Base-by-base conservation (phyloP, 1,140 invertebrate genomes). In the Apis laboriosa region DNA sequence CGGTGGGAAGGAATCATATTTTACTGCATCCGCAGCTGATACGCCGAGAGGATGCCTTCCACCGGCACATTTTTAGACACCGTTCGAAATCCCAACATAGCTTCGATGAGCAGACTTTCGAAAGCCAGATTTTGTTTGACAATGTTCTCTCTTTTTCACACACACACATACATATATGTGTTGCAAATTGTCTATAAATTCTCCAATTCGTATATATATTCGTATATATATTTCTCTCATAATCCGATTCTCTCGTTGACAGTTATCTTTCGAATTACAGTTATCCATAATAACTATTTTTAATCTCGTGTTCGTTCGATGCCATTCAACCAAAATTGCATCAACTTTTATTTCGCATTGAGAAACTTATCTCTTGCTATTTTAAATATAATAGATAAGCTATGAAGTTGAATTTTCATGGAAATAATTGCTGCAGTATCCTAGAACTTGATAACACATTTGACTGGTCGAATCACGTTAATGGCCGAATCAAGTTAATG, bases 1-100 rank as follows among this genome's bases (percentile, higher is more conserved):
- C 51, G 24, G 24, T 1, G 60, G 19, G 21, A 43, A 61, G 64
- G 76, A n/a, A 21, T 78, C 76, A 51, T 55, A 70, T 78, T 78
- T 78, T 78, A 74, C 53, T 28, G 60, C 83, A 53, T 73, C 77
- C 74, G 82, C 66, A 74, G 49, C 75, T 70, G 58, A 86, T 75
- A 76, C 70, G 53, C 43, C 58, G 71, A 70, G 78, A 66, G 66
- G 77, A 72, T 55, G 83, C 84, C 13, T 24, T 61, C 19, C 17
- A 13, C 49, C 34, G 43, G 67, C 49, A 2, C 21, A 70, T 24
- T 70, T 24, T 24, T 24, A 70, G 67, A 53, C 49, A 19, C 51
- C 43, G 43, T 70, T 53, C n/a, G 49, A 70, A 51, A 70, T 70
- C 51, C 51, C 67, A 15, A 12, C n/a, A 43, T 43, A 17, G n/a